Evolutionary conservation across 2,113 vertebrate genomes (phyloP).

Genomic region (Coptodon rendalli): DNA sequence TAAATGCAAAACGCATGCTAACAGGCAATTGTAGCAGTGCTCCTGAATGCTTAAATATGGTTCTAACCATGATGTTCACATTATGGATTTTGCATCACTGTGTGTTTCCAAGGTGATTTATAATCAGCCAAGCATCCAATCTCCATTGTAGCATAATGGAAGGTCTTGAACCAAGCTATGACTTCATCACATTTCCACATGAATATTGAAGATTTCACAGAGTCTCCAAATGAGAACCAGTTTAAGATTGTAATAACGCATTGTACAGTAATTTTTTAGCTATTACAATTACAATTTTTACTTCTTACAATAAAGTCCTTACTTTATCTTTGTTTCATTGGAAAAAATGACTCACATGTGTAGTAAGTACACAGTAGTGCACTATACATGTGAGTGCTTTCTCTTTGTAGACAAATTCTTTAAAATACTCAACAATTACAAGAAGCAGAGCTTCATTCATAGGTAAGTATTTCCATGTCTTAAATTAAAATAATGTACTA

Average conservation of each 20-base stretch:
- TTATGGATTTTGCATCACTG: conserved; percentile 71
- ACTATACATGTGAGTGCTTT: neutral
- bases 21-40: conserved; percentile 62
- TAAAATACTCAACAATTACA: neutral
- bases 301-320: neutral
- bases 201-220: conserved; percentile 36
- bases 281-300: neutral
- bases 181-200: conserved; percentile 61
- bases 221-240: neutral
- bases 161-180: conserved; percentile 44
- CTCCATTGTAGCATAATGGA: conserved; percentile 47
- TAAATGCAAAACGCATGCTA: conserved; percentile 74
- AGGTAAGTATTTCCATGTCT: neutral
- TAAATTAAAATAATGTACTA: neutral
- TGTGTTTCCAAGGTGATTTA: conserved; percentile 72
- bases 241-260: neutral
- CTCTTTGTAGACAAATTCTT: neutral
- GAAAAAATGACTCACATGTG: neutral
- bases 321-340: neutral
- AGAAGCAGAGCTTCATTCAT: neutral
- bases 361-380: neutral
- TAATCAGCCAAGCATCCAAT: conserved; percentile 59
- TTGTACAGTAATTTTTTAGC: neutral
- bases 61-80: conserved; percentile 65
- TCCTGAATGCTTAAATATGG: conserved; percentile 69